phyloP scores from a whole-genome alignment of 2,888 invertebrate genomes.

The Heliconius cydno region DNA sequence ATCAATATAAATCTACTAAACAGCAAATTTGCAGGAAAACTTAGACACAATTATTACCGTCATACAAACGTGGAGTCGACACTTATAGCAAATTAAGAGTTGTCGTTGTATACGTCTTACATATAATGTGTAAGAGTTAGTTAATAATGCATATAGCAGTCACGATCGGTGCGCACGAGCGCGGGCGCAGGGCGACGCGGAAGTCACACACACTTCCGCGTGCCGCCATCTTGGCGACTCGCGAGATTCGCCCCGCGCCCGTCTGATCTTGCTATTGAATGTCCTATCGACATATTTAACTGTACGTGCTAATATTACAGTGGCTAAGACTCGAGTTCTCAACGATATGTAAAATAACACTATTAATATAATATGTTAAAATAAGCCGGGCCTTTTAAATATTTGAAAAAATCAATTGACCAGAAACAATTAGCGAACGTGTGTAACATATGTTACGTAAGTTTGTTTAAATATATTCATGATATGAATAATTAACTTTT shows the following conservation, averaged over 20 bases:
- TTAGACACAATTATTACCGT: conserved; percentile 1
- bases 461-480: conserved; percentile 2
- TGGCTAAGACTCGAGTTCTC: background rate
- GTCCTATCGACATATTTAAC: conserved; percentile 49
- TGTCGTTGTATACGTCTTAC: conserved; percentile 57
- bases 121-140: conserved; percentile 62
- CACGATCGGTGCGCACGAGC: conserved; percentile 72
- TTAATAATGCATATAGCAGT: conserved; percentile 73
- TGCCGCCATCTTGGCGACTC: conserved; percentile 80
- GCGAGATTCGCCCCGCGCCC: conserved; percentile 72
- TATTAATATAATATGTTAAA: background rate
- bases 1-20: background rate
- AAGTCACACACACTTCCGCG: conserved; percentile 80
- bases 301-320: conserved; percentile 43
- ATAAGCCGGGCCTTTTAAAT: background rate
- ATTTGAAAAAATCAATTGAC: conserved; percentile 10
- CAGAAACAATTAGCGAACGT: conserved; percentile 3
- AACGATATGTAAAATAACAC: background rate
- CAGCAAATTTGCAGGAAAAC: conserved; percentile 13
- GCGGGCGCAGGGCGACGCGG: conserved; percentile 66
- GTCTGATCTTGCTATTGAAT: conserved; percentile 53
- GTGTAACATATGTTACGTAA: conserved; percentile 7
- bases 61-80: conserved; percentile 1
- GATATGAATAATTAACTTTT: conserved; percentile 9
- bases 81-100: conserved; percentile 41